Conservation (phyloP, 2,113 vertebrate genomes). For the Rallus limicola region DNA sequence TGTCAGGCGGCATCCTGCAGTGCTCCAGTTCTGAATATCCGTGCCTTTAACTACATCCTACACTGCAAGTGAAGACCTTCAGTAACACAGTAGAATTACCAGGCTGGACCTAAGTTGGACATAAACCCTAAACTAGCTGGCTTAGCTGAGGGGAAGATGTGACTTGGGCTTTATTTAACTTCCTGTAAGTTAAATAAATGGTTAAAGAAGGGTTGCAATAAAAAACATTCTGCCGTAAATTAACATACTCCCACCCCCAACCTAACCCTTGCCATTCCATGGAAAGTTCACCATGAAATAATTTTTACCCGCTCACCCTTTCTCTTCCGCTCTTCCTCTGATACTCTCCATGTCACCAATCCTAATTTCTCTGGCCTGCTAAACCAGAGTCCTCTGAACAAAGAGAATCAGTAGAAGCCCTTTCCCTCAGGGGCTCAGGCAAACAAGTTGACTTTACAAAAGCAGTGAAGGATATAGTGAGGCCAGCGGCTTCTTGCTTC, state of each 20-base stretch:
- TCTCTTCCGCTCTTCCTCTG: not conserved
- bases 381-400: not conserved
- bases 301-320: not conserved
- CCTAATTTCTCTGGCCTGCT: not conserved
- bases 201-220: constrained; percentile 43
- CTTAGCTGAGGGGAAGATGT: not conserved
- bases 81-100: not conserved
- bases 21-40: not conserved
- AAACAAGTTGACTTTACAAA: not conserved
- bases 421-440: not conserved
- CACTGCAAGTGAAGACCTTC: constrained; percentile 34
- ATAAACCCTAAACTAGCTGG: constrained; percentile 18
- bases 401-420: not conserved
- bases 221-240: constrained; percentile 33
- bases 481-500: not conserved
- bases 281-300: constrained; percentile 15
- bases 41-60: constrained; percentile 50
- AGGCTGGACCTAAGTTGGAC: constrained; percentile 12
- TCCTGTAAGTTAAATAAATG: constrained; percentile 23
- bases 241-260: not conserved
- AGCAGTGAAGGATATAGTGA: not conserved
- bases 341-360: not conserved
- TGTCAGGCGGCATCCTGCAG: constrained; percentile 12
- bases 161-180: constrained; percentile 46
- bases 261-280: not conserved